Evolutionary conservation across 2,113 vertebrate species (phyloP).

Genomic region (Trogon melanurus): DNA sequence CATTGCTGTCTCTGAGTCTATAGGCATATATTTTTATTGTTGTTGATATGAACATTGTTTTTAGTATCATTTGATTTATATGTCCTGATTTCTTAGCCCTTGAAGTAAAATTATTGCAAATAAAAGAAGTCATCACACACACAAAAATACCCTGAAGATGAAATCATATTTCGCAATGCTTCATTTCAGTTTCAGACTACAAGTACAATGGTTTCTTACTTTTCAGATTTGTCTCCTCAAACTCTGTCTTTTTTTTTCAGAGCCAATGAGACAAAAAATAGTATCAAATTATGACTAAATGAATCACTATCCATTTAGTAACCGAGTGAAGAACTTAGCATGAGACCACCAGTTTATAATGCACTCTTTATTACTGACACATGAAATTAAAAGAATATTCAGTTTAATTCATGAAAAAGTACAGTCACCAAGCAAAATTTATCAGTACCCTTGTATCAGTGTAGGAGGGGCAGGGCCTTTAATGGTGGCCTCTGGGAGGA

Average conservation of each 20-base stretch:
- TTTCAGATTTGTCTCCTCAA: not conserved
- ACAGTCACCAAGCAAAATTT: not conserved
- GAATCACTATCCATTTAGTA: not conserved
- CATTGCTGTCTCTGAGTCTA: not conserved
- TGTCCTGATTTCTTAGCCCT: not conserved
- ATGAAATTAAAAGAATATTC: not conserved
- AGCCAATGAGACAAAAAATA: not conserved
- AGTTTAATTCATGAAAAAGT: not conserved
- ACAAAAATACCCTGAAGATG: not conserved
- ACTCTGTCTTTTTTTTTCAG: not conserved
- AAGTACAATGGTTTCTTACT: not conserved
- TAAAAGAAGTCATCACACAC: not conserved
- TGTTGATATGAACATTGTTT: not conserved
- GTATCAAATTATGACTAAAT: not conserved
- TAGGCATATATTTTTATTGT: not conserved
- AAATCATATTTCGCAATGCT: not conserved
- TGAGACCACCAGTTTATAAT: not conserved
- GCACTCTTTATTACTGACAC: not conserved
- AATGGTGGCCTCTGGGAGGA: not conserved
- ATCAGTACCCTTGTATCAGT: too few species aligned
- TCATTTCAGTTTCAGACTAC: not conserved
- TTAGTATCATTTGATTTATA: not conserved
- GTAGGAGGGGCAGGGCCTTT: too few species aligned
- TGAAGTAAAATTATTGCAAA: conserved; percentile 4
- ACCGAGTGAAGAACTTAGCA: not conserved